Percentiles rank a stretch among this genome's conserved stretches.
These are phyloP conservation scores for Antheraea mylitta DNA, from an alignment of 1,140 invertebrate genomes.

Conservation along the genomic window DNA sequence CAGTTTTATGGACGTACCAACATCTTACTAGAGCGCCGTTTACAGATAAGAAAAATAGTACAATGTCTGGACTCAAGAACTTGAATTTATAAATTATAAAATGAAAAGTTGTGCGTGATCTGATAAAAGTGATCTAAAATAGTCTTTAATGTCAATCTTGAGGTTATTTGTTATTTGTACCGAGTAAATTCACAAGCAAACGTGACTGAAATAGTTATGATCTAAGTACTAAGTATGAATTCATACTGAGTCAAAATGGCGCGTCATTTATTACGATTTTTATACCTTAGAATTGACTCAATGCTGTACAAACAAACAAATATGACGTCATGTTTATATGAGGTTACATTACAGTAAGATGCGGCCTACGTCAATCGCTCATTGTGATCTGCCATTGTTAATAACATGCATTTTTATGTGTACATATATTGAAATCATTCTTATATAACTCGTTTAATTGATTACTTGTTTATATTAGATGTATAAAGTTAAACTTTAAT, in stretches of 20 bases:
- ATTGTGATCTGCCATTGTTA: background rate
- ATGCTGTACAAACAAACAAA: background rate
- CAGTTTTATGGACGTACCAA: too few species aligned
- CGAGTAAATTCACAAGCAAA: background rate
- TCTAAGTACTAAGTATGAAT: conserved; percentile 4
- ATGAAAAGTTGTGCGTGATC: too few species aligned
- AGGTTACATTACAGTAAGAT: background rate
- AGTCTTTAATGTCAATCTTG: background rate
- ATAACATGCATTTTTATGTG: background rate
- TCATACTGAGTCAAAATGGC: background rate
- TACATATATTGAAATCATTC: too few species aligned
- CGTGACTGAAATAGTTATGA: conserved; percentile 1
- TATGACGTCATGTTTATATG: background rate
- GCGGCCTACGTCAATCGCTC: background rate
- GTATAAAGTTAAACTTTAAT: too few species aligned
- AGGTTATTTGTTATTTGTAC: background rate
- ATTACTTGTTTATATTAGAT: too few species aligned
- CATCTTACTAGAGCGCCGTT: too few species aligned
- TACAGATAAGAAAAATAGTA: too few species aligned
- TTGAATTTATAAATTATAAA: too few species aligned
- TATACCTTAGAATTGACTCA: conserved; percentile 1
- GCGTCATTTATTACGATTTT: conserved; percentile 2
- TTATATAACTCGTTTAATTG: too few species aligned
- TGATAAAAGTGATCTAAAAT: too few species aligned
- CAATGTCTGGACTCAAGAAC: too few species aligned